Percentiles rank a stretch among this genome's conserved stretches.
phyloP scores from a whole-genome alignment of 2,113 vertebrate genomes.

The Siphamia tubifer region DNA sequence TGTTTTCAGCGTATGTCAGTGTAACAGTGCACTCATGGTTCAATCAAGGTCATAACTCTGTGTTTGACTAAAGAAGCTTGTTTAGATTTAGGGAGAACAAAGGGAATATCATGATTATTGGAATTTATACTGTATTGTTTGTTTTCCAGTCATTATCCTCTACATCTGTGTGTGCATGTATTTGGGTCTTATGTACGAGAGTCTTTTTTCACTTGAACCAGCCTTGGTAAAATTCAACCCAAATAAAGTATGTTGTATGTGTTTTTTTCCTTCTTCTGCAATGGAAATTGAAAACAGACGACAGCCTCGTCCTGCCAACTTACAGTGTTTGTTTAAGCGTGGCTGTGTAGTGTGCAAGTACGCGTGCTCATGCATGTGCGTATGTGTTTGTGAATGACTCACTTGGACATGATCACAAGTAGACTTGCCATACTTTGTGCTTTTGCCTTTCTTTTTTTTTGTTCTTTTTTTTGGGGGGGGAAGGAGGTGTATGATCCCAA shows the following conservation, averaged over 20 bases:
- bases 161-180: slow-evolving; percentile 11
- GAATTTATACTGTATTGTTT: neutral
- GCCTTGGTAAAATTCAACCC: slow-evolving; percentile 51
- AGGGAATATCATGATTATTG: neutral
- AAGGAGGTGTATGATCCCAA: slow-evolving; percentile 6
- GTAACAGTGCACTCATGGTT: neutral
- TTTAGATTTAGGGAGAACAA: too few species aligned
- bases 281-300: slow-evolving; percentile 73
- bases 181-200: slow-evolving; percentile 19
- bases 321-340: slow-evolving; percentile 60
- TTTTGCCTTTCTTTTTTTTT: slow-evolving; percentile 19
- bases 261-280: slow-evolving; percentile 6
- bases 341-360: neutral
- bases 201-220: slow-evolving; percentile 37
- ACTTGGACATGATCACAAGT: slow-evolving; percentile 52
- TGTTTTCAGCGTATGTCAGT: too few species aligned
- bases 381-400: slow-evolving; percentile 42
- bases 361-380: neutral
- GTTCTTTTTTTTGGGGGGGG: too few species aligned
- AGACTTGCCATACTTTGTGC: slow-evolving; percentile 7
- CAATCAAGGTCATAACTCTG: neutral
- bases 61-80: neutral
- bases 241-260: slow-evolving; percentile 53
- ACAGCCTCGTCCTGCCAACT: slow-evolving; percentile 52
- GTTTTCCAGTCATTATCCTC: slow-evolving; percentile 36